Evolutionary conservation across 2,113 vertebrate species (phyloP).

Genomic region (Trogon melanurus): DNA sequence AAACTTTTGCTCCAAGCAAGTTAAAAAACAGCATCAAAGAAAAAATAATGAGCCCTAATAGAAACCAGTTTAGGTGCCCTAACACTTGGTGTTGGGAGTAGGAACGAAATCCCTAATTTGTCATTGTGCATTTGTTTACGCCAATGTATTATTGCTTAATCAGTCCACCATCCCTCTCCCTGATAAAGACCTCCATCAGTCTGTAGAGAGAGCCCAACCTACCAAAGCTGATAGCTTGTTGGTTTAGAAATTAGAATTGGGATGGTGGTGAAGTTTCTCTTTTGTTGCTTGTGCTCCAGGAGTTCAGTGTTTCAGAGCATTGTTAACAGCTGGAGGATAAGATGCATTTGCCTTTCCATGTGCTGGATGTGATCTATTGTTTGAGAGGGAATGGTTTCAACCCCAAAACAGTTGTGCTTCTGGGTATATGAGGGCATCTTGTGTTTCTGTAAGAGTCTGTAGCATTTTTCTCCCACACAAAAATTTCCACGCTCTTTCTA

Average conservation of each 20-base stretch:
- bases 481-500: neutral
- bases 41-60: neutral
- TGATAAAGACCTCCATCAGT: neutral
- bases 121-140: constrained; percentile 18
- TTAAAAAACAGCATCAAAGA: neutral
- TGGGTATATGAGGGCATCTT: neutral
- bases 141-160: neutral
- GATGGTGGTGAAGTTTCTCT: neutral
- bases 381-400: neutral
- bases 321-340: neutral
- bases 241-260: neutral
- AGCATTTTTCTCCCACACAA: neutral
- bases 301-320: neutral
- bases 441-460: neutral
- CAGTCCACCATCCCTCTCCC: neutral
- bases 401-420: neutral
- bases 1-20: neutral
- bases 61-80: neutral
- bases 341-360: neutral
- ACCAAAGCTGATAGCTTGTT: neutral
- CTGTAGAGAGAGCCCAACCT: neutral
- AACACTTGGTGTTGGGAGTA: neutral
- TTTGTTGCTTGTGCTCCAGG: neutral
- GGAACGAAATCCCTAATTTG: constrained; percentile 15
- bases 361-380: neutral